Evolutionary conservation across 1,140 invertebrate genomes (phyloP).

Genomic region (Phymastichus coffea): DNA sequence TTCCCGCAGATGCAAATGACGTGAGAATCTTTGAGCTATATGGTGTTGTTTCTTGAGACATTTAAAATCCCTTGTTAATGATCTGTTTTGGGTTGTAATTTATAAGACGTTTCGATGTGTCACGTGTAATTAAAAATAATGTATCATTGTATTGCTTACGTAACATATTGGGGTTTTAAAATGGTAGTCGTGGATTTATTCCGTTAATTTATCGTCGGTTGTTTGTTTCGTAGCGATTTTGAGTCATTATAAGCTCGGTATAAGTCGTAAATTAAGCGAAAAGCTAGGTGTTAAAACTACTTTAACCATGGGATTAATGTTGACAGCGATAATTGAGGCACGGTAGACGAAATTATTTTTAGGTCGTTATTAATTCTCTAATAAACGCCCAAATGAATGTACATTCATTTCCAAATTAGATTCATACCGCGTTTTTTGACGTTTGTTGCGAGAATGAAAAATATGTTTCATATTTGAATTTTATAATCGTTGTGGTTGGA

Average conservation of each 20-base stretch:
- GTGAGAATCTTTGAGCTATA: background rate
- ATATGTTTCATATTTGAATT: too few relatives aligned
- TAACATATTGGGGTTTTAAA: constrained; percentile 8
- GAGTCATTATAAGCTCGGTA: background rate
- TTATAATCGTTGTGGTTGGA: too few relatives aligned
- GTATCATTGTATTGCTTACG: too few relatives aligned
- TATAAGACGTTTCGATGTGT: background rate
- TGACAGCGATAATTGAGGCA: too few relatives aligned
- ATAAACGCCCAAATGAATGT: too few relatives aligned
- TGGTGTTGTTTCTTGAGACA: background rate
- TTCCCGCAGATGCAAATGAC: background rate
- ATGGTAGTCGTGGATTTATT: background rate
- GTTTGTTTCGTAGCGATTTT: background rate
- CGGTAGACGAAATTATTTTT: too few relatives aligned
- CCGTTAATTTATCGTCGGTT: constrained; percentile 1
- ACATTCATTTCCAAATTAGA: too few relatives aligned
- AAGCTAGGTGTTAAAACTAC: constrained; percentile 15
- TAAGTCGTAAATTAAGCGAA: background rate
- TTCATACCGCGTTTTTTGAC: too few relatives aligned
- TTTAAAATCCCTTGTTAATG: background rate
- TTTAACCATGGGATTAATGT: too few relatives aligned
- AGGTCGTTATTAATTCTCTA: too few relatives aligned
- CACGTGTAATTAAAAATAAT: background rate
- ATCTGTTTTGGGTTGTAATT: constrained; percentile 13
- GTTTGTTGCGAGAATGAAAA: too few relatives aligned